These are phyloP conservation scores for Melitaea athalia DNA, from an alignment of 2,888 invertebrate species.

Conservation along the genomic window DNA sequence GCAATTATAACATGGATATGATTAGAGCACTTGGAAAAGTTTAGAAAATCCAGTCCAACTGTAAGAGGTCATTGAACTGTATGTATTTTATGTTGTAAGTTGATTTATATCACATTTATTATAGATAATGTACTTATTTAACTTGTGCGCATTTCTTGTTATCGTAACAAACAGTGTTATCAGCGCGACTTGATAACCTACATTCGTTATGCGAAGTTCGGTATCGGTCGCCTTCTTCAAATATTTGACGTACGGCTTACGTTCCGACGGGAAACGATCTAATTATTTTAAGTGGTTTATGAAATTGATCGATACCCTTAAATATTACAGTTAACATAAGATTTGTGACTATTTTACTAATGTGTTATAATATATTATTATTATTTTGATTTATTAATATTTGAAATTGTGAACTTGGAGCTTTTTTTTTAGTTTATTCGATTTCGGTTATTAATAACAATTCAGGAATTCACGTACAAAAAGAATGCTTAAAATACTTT, in stretches of 20 bases:
- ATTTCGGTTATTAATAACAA: too few relatives aligned
- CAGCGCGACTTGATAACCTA: conserved; percentile 44
- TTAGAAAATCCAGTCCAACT: not conserved
- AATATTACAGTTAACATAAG: not conserved
- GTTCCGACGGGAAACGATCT: conserved; percentile 12
- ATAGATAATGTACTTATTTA: conserved; percentile 13
- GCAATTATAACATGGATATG: not conserved
- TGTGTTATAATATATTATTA: not conserved
- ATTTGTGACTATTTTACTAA: not conserved
- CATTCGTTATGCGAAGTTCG: conserved; percentile 39
- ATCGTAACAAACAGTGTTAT: conserved; percentile 38
- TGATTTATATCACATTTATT: conserved; percentile 1
- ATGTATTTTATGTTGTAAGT: conserved; percentile 1
- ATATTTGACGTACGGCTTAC: conserved; percentile 35
- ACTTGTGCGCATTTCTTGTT: conserved; percentile 22
- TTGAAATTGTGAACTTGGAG: not conserved
- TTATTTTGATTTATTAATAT: not conserved
- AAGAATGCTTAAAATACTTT: too few relatives aligned
- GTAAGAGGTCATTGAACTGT: conserved; percentile 7
- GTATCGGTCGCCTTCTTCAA: conserved; percentile 43
- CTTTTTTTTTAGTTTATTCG: too few relatives aligned
- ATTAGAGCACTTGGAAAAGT: not conserved
- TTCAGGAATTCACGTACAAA: too few relatives aligned
- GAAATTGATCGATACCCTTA: conserved; percentile 10
- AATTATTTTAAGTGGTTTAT: conserved; percentile 21